Evolutionary conservation across 2,888 invertebrate genomes (phyloP), one percentile per base, ranked within the genome.

Genomic region (Allophyes oxyacanthae): DNA sequence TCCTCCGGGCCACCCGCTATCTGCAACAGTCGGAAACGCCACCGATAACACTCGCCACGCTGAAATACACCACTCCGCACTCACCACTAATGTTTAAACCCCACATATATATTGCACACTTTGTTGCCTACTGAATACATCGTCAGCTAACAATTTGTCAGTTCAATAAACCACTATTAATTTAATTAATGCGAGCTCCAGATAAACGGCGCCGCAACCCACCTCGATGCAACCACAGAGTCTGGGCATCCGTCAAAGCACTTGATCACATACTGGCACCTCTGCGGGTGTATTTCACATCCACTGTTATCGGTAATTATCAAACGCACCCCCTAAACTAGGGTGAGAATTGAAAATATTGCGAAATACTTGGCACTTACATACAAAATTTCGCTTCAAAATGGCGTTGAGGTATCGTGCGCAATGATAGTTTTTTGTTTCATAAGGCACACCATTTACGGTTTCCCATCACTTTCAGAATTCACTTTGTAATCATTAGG

Each of bases 371-470:
- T 94, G 93, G 92, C 94, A 94, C 94, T 94, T 94, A 94, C 94
- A 93, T 91, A 93, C 90, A 93, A 94, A 93, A 92, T 92, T 94
- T 94, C 92, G 94, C 94, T 93, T 94, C 94, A 94, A 94, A 94
- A 94, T 94, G 94, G 94, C 94, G 94, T 94, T 94, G 89, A 84
- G 85, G 88, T 92, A 92, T 92, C 94, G 93, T 94, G 94, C 93
- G 94, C 91, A 92, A 91, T 90, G 92, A 92, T 91, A 90, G 94
- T 90, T 94, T 94, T 94, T 93, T 91, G 92, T 92, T 92, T 92
- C 88, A 88, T 88, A 88, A 80, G 86, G 87, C 86, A 90, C 90
- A 85, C 84, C 78, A 80, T 85, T 81, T 85, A 85, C 71, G 79
- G 80, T 82, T 84, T 88, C 75, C 76, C 88, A 89, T 90, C 84